Evolutionary conservation across 2,797 vertebrate genomes (phyloP).

Genomic region (Thamnophis elegans): DNA sequence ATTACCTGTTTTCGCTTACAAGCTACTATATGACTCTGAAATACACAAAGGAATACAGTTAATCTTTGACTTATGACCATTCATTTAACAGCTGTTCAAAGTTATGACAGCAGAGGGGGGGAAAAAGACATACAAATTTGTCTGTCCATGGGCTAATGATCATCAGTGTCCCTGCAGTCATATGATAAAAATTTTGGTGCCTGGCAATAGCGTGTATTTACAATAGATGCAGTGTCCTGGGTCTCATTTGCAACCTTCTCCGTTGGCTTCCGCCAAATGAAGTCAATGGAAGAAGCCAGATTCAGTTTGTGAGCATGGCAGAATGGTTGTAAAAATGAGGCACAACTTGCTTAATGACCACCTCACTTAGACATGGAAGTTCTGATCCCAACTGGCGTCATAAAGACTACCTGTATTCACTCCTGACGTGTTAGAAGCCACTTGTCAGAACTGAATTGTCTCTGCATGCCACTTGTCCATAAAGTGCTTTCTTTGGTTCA

Average conservation of each 20-base stretch:
- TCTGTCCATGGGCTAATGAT: neutral
- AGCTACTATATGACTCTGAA: neutral
- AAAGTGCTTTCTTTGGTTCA: constrained; percentile 14
- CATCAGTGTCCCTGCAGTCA: neutral
- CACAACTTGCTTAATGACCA: neutral
- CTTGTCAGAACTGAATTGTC: neutral
- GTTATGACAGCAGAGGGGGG: neutral
- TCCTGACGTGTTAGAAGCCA: neutral
- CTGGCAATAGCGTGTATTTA: neutral
- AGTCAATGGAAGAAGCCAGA: neutral
- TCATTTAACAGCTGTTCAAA: neutral
- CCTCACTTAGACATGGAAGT: neutral
- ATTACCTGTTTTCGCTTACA: neutral
- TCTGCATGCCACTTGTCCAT: constrained; percentile 16
- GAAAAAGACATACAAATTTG: neutral
- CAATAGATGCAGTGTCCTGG: neutral
- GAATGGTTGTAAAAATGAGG: neutral
- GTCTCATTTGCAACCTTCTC: neutral
- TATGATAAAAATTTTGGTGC: neutral
- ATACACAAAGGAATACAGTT: no score
- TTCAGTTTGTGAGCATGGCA: neutral
- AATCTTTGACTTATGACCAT: neutral
- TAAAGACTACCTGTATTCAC: neutral
- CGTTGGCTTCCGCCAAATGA: neutral
- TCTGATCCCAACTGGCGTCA: neutral